phyloP scores from a whole-genome alignment of 2,888 invertebrate species.

The Trichacis sp. region DNA sequence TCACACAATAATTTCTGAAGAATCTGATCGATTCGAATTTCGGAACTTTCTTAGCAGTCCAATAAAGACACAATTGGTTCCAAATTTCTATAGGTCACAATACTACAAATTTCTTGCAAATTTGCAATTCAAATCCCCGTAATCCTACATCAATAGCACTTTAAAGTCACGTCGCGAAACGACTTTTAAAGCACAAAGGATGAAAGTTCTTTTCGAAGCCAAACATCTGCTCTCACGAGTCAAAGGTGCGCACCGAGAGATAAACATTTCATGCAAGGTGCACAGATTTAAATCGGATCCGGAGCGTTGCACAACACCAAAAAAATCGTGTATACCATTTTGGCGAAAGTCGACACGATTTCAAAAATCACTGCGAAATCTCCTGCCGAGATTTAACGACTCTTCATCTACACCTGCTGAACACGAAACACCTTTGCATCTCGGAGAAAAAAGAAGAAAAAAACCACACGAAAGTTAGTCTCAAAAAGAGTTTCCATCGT shows the following conservation, averaged over 20 bases:
- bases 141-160: too few relatives aligned
- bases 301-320: background rate
- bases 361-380: background rate
- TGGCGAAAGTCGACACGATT: background rate
- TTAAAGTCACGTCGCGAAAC: too few relatives aligned
- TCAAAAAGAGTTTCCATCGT: too few relatives aligned
- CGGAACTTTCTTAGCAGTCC: too few relatives aligned
- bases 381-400: background rate
- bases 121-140: too few relatives aligned
- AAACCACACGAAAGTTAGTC: background rate
- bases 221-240: background rate
- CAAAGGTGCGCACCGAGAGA: background rate
- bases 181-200: background rate
- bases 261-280: background rate
- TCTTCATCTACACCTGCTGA: background rate
- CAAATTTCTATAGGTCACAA: too few relatives aligned
- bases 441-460: background rate
- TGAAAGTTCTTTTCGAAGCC: background rate
- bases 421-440: background rate
- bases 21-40: too few relatives aligned
- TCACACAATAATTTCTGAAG: too few relatives aligned
- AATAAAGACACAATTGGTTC: too few relatives aligned
- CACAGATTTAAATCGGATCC: background rate
- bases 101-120: too few relatives aligned
- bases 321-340: background rate